Evolutionary conservation across 2,113 vertebrate species (phyloP), one percentile per base, ranked within the genome.

Genomic region (Brienomyrus brachyistius): DNA sequence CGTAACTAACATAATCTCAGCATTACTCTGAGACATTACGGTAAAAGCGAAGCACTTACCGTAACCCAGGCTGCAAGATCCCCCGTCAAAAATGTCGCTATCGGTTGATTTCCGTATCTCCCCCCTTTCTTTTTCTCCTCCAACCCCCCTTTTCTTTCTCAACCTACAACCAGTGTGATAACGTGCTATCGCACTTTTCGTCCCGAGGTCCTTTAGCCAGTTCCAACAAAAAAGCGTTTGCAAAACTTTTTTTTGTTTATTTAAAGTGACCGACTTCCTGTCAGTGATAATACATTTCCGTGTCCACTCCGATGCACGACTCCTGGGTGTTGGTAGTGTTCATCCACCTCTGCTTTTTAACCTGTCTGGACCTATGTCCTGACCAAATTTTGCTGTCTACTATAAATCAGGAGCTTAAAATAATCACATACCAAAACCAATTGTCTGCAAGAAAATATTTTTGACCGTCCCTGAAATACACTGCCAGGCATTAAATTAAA

Each of bases 241-340:
- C 43, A 27, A 88, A 88, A 88, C 62, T 88, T 88, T 88, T 88
- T 88, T 48, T 84, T 40, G 35, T 23, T 84, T 27, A 4, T n/a
- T 86, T 27, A 85, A 86, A 87, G 80, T 48, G 80, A 62, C 51
- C 31, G 40, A 89, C 89, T 89, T 89, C 89, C 89, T 83, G 89
- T 59, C 52, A 45, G 40, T 17, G 35, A 23, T n/a, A 27, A 35
- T 6, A 45, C 80, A 85, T 84, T 83, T 89, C 89, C 89, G 89
- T 23, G 89, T 62, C 19, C 43, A 19, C 10, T 31, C 11, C 74
- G 5, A 40, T 80, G 74, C 35, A 15, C 35, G 62, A 31, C 27
- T 70, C n/a, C 27, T 27, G 62, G n/a, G 62, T 80, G 1, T 43
- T 13, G 70, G 27, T 77, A 1, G 31, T 40, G 13, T 40, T 77